These are phyloP conservation scores for Typhlomys cinereus DNA, from an alignment of 2,113 vertebrate genomes.

Conservation along the genomic window DNA sequence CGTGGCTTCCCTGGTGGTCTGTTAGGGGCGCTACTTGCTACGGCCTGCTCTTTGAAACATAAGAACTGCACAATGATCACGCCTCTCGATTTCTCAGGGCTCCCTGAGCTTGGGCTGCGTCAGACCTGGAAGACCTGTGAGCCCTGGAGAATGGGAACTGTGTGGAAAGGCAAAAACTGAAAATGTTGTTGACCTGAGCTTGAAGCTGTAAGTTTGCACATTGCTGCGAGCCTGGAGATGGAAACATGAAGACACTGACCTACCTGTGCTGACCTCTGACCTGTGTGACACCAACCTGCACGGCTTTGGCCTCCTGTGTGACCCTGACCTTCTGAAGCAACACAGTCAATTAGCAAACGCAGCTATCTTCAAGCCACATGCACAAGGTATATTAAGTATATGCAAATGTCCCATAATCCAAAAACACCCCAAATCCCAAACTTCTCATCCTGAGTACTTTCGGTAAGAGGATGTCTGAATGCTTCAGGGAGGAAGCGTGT, in stretches of 20 bases:
- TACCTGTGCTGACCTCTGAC: too few relatives aligned
- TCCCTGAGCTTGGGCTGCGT: too few relatives aligned
- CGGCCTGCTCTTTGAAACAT: too few relatives aligned
- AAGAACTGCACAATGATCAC: slow-evolving; percentile 6
- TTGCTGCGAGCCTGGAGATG: not conserved
- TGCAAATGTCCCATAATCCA: too few relatives aligned
- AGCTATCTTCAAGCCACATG: not conserved
- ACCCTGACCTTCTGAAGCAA: too few relatives aligned
- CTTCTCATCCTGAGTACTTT: not conserved
- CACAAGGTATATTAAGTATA: not conserved
- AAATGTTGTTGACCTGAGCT: not conserved
- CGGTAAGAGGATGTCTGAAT: too few relatives aligned
- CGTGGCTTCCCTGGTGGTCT: not conserved
- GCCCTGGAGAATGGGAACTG: too few relatives aligned
- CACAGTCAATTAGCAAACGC: too few relatives aligned
- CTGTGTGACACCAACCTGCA: too few relatives aligned
- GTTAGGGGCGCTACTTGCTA: too few relatives aligned
- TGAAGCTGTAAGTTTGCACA: not conserved
- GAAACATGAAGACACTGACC: not conserved
- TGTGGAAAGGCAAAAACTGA: not conserved
- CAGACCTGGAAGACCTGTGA: too few relatives aligned
- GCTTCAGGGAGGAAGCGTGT: not conserved
- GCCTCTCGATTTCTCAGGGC: not conserved
- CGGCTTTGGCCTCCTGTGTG: too few relatives aligned
- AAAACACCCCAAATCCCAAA: not conserved